Base-by-base conservation (phyloP, 2,888 invertebrate genomes). In the Chloromyia formosa region DNA sequence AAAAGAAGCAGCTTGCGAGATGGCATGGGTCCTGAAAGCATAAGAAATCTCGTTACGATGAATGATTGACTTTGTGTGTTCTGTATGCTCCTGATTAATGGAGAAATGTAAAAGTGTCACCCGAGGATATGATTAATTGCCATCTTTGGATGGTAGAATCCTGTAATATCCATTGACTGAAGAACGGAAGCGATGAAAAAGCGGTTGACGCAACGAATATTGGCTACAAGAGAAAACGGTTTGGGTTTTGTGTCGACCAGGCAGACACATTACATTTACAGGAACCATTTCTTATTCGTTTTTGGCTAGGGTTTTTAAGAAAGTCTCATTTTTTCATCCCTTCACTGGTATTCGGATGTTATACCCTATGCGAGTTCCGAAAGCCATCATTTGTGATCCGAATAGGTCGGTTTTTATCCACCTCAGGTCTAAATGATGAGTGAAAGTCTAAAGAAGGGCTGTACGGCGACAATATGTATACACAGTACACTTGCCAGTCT, bases 61-160 rank as follows among this genome's bases (percentile, higher is more conserved):
- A 71, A 74, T 74, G 64, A 74, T 74, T 74, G 74, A 74, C 74
- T 74, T 74, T 74, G 40, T 64, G 64, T 74, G 74, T 74, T 64
- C 61, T 73, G 58, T 73, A 49, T 58, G 60, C 62, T 53, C 27
- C 53, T 74, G 74, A 74, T 74, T 74, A 74, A 74, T 74, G 74
- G 54, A 40, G 27, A 64, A 74, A 74, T 74, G 64, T 53, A 74
- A 74, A 74, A 61, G 74, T 74, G 74, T 74, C 74, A 74, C 53
- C 74, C 62, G 49, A 40, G 54, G 40, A 61, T 61, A 74, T 74
- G 74, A 74, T 74, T 74, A 74, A 74, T 74, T 74, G 74, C 64
- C 56, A 18, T 58, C 20, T 71, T 58, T 71, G 35, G 71, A 22
- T 56, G 71, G 35, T 42, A 56, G 54, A 27, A 58, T 23, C 40